Base-by-base conservation (phyloP, 2,888 invertebrate genomes). In the Linnaemya tessellans region DNA sequence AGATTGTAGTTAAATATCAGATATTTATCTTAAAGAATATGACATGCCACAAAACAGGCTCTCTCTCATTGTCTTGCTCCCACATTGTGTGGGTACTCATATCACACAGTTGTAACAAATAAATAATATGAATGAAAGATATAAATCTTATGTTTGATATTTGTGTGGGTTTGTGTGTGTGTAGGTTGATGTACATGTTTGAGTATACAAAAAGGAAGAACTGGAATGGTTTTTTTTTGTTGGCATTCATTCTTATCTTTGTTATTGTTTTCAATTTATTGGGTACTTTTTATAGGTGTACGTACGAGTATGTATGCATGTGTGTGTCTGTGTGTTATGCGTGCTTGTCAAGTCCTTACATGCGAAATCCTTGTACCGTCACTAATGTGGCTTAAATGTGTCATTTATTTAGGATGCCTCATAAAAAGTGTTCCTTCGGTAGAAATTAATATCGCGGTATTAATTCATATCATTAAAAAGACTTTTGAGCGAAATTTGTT, bases 1-100 rank as follows among this genome's bases (percentile, higher is more conserved):
- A 73, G 30, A 79, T 73, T 56, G 22, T 58, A 82, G 71, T 77
- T 77, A 82, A 77, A 82, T 71, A 46, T 70, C 58, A 71, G 0
- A 58, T 65, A 82, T 82, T 65, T 65, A 77, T 82, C 77, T 70
- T 58, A 13, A 18, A 20, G 54, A 43, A 71, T 62, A 78, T 60
- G 71, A 60, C 58, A 70, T 64, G 77, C 46, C 60, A 25, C 25
- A 68, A 22, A 54, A 60, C 46, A 58, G 25, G 18, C 13, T 15
- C n/a, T 3, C 5, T n/a, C 58, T 7, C 58, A n/a, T 30, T 30
- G 3, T 46, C 49, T 7, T 49, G 5, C n/a, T 13, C 22, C n/a
- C 3, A 11, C 56, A 56, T 22, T 1, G 38, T 11, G 3, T 62
- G 13, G 7, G 7, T 1, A 64, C 54, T 35, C 60, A 30, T 60